A percentile compares a stretch with the other conserved stretches of the same genome.
Evolutionary conservation across 2,797 vertebrate species (phyloP).

Genomic region (Leuciscus waleckii): DNA sequence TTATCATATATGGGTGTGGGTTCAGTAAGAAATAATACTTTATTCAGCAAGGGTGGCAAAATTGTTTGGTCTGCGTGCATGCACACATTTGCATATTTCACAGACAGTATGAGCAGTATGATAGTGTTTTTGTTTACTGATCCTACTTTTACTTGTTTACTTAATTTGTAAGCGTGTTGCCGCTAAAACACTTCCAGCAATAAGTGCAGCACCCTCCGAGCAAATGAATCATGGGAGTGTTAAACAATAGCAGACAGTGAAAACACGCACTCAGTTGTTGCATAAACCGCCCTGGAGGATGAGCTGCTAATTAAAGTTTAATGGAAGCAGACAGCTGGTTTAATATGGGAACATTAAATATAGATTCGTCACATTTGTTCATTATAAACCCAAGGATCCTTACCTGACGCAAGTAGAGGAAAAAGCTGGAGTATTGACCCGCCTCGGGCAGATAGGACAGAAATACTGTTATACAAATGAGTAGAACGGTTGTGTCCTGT

Average conservation of each 20-base stretch:
- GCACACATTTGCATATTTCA: not conserved
- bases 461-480: conserved; percentile 93
- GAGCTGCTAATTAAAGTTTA: not conserved
- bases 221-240: conserved; percentile 4
- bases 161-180: not conserved
- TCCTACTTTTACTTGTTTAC: not conserved
- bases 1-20: no score
- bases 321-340: not conserved
- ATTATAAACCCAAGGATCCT: conserved; percentile 33
- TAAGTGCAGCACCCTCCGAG: not conserved
- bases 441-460: conserved; percentile 94
- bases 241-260: not conserved
- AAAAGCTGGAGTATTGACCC: conserved; percentile 97
- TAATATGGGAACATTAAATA: conserved; percentile 1
- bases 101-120: not conserved
- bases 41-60: not conserved
- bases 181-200: not conserved
- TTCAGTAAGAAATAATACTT: no score
- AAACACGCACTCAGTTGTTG: not conserved
- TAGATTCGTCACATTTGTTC: not conserved
- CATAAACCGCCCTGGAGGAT: not conserved
- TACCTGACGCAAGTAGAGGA: conserved; percentile 94
- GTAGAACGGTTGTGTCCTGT: conserved; percentile 87
- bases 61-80: not conserved
- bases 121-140: not conserved